Base-by-base conservation (phyloP, 2,797 vertebrate genomes). In the Artibeus jamaicensis region DNA sequence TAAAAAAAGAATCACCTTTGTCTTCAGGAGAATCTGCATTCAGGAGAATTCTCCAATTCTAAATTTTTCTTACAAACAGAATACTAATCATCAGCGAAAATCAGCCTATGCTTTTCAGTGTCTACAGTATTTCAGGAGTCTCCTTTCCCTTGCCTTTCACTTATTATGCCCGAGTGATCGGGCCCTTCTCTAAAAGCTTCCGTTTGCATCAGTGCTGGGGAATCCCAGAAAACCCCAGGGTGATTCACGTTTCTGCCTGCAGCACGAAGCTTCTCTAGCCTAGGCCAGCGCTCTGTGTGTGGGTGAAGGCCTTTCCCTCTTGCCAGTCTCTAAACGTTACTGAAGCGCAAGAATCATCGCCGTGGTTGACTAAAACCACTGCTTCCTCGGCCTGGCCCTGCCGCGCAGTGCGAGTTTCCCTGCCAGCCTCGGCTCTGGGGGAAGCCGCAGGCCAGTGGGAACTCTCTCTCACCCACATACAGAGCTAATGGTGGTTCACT, bases 171-270 rank as follows among this genome's bases (percentile, higher is more conserved):
- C 68, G 59, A 71, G 71, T n/a, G 39, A 65, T 10, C 11, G 10
- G 77, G 29, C 55, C 73, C 55, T 92, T 96, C 67, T 53, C 73
- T 82, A 32, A 71, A 76, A 73, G 62, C 53, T 78, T 94, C 85
- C 44, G 0, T 86, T 97, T 59, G 37, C 65, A 42, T 86, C 78
- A 93, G 88, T 44, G 21, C 79, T 94, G 94, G 91, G 90, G 91
- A 97, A 94, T 86, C 79, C 92, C 97, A 93, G 86, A 96, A 90
- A 97, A 96, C 48, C 86, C 96, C 93, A 62, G 65, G 79, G 11
- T 96, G 96, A 96, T 48, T 96, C 94, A 94, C 57, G 68, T 93
- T 89, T 76, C 86, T 18, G 5, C 57, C 84, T 59, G n/a, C 10
- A 82, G 74, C 65, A 26, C 44, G 34, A 21, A 12, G 57, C 44